phyloP scores from a whole-genome alignment of 2,113 vertebrate species.

The Epinephelus lanceolatus region DNA sequence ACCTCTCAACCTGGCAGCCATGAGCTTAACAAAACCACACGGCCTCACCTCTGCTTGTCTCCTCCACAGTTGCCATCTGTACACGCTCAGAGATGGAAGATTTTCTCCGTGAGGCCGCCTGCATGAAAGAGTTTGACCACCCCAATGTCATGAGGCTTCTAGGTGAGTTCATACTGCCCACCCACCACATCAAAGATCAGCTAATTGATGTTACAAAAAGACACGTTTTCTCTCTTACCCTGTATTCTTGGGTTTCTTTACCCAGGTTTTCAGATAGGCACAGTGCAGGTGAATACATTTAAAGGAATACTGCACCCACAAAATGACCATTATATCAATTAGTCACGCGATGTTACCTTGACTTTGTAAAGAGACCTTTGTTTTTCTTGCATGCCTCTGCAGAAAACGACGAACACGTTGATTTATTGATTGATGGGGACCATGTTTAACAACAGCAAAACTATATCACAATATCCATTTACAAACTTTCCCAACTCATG shows the following conservation, averaged over 20 bases:
- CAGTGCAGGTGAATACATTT: no score
- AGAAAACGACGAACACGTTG: no score
- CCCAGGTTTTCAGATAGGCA: no score
- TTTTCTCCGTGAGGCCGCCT: constrained; percentile 92
- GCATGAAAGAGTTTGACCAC: constrained; percentile 97
- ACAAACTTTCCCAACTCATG: no score
- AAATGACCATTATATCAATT: no score
- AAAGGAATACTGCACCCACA: no score
- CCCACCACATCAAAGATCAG: background rate
- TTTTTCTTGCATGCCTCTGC: no score
- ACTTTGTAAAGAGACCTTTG: no score
- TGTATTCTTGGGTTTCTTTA: background rate
- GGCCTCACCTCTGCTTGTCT: constrained; percentile 34
- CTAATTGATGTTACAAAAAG: background rate
- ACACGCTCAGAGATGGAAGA: constrained; percentile 94
- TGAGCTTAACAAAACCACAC: background rate
- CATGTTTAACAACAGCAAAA: no score
- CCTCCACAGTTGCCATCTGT: constrained; percentile 89
- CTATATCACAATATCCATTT: no score
- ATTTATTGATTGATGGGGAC: no score
- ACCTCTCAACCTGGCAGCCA: background rate
- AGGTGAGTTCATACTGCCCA: constrained; percentile 76
- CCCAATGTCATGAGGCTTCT: constrained; percentile 93
- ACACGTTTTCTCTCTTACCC: background rate
- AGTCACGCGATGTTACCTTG: no score